These are phyloP conservation scores for Azorinus chamasolen DNA, from an alignment of 2,888 invertebrate species.

Conservation along the genomic window DNA sequence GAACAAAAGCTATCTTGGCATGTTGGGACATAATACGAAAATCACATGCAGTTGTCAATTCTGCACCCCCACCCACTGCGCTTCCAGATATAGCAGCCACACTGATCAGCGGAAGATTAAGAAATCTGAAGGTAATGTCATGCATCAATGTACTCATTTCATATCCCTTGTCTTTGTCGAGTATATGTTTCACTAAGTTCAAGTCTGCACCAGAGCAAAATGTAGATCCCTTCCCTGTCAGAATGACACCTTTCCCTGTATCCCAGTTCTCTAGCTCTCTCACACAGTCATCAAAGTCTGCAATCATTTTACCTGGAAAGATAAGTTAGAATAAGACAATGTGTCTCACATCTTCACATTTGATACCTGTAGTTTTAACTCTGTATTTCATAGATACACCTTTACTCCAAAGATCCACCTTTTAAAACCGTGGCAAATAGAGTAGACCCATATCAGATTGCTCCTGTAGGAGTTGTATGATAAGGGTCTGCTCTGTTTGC, in stretches of 20 bases:
- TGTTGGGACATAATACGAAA: constrained; percentile 86
- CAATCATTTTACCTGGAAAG: constrained; percentile 88
- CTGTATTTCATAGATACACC: no score
- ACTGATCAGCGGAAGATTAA: constrained; percentile 87
- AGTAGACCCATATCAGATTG: no score
- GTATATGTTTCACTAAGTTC: constrained; percentile 80
- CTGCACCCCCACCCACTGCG: constrained; percentile 88
- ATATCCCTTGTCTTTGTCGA: constrained; percentile 83
- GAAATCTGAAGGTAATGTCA: constrained; percentile 85
- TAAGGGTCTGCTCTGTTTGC: no score
- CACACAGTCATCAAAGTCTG: constrained; percentile 86
- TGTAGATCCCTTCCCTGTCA: constrained; percentile 86
- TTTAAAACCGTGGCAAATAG: no score
- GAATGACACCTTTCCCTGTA: constrained; percentile 86
- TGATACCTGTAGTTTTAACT: no score
- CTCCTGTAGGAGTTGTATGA: no score
- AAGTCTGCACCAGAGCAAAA: constrained; percentile 89
- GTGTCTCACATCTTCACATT: no score
- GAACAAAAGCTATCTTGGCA: constrained; percentile 87
- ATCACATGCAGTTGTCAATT: constrained; percentile 87
- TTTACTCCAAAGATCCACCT: background rate
- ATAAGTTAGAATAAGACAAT: background rate
- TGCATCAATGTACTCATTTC: constrained; percentile 87
- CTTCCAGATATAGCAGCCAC: constrained; percentile 87
- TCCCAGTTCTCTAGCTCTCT: constrained; percentile 87